These are phyloP conservation scores for Drosophila paulistorum DNA, from an alignment of 1,140 invertebrate genomes.

Conservation along the genomic window DNA sequence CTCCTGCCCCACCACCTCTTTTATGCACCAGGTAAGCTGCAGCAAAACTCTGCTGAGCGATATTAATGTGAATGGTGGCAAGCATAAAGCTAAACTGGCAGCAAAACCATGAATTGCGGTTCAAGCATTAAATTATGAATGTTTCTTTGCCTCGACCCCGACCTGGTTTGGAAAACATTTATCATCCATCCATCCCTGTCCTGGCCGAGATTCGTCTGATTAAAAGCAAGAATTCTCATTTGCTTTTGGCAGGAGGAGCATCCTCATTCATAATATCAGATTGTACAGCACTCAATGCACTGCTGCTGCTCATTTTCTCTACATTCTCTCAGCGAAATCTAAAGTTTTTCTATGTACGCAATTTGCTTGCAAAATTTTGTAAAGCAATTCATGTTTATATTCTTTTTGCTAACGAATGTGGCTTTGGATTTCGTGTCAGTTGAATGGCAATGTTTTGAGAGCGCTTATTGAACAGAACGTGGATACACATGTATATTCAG, in stretches of 20 bases:
- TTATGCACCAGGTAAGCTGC: constrained; percentile 25
- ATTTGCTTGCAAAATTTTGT: constrained; percentile 4
- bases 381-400: constrained; percentile 48
- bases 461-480: constrained; percentile 2
- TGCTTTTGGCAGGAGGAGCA: background rate
- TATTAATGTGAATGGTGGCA: constrained; percentile 75
- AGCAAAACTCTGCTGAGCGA: constrained; percentile 36
- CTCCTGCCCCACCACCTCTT: background rate
- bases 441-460: constrained; percentile 50
- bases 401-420: constrained; percentile 15
- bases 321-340: background rate
- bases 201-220: constrained; percentile 62
- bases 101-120: constrained; percentile 74
- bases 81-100: constrained; percentile 63
- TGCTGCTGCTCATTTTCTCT: background rate
- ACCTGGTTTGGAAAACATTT: constrained; percentile 60
- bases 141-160: constrained; percentile 58
- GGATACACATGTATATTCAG: too few relatives aligned
- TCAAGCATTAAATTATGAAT: constrained; percentile 80
- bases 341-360: constrained; percentile 14
- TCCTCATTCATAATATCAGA: constrained; percentile 38
- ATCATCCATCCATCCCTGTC: constrained; percentile 64
- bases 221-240: constrained; percentile 66
- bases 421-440: constrained; percentile 25
- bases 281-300: constrained; percentile 11